Conservation (phyloP, 2,113 vertebrate species). For the Mandrillus leucophaeus region DNA sequence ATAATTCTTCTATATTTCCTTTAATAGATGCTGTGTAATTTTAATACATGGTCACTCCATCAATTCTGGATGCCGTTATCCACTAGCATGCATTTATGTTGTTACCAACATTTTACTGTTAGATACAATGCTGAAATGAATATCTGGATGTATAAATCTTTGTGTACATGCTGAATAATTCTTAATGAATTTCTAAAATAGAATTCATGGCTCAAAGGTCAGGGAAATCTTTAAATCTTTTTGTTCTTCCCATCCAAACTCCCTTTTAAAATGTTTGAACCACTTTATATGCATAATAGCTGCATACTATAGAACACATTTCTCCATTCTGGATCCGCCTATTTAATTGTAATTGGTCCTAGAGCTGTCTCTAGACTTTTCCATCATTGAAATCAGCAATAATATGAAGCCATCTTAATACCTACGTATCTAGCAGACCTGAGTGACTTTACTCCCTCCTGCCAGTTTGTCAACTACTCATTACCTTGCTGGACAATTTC, state of each 20-base stretch:
- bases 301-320: background rate
- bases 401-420: background rate
- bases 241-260: background rate
- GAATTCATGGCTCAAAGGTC: background rate
- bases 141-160: background rate
- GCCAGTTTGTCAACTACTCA: background rate
- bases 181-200: background rate
- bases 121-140: background rate
- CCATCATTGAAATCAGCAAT: background rate
- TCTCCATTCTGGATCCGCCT: background rate
- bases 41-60: background rate
- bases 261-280: background rate
- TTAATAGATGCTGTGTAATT: background rate
- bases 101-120: background rate
- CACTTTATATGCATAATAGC: background rate
- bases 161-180: background rate
- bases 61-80: background rate
- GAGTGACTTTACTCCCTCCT: background rate
- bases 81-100: background rate
- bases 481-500: background rate
- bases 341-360: background rate
- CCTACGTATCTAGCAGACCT: background rate
- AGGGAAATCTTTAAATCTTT: background rate
- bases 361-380: background rate
- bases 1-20: background rate